Evolutionary conservation across 2,888 invertebrate genomes (phyloP), one percentile per base, ranked within the genome.

Genomic region (Agrotis exclamationis): DNA sequence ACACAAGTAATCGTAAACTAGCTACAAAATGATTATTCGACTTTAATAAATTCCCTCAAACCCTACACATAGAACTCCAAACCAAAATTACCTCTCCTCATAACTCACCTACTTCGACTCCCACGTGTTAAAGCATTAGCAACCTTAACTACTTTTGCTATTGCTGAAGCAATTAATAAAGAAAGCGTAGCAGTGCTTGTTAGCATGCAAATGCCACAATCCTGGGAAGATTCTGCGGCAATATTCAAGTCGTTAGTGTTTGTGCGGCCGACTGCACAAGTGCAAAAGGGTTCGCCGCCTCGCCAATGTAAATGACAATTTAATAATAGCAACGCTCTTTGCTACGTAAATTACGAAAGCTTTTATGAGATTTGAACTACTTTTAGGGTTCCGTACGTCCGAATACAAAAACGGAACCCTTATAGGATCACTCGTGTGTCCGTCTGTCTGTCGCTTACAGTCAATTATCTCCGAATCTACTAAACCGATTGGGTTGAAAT

Each of bases 171-270:
- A 92, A 92, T 93, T 93, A 92, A 92, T 91, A 92, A 93, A 90
- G 90, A 90, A 89, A 88, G 86, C 86, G 78, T 76, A 78, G 82
- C 80, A 75, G 65, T 76, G 85, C 89, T 90, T 91, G 91, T 92
- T 93, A 93, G 91, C 89, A 93, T 93, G 91, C 92, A 92, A 93
- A 93, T 92, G 87, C 88, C 82, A 86, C 90, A 90, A 90, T 91
- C 87, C 90, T 85, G 74, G 66, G 87, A 90, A 92, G 93, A 93
- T 92, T 92, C 87, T 85, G 74, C 80, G 85, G 88, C 89, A 92
- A 93, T 93, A 93, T 91, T 92, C 91, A 82, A 91, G 91, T 90
- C 92, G 92, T 93, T 93, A 94, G 92, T 91, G 91, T 91, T 93
- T 92, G 91, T 87, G 86, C 86, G 85, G 85, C 77, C 84, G 76